Base-by-base conservation (phyloP, 1,140 invertebrate genomes). In the Wasmannia auropunctata region DNA sequence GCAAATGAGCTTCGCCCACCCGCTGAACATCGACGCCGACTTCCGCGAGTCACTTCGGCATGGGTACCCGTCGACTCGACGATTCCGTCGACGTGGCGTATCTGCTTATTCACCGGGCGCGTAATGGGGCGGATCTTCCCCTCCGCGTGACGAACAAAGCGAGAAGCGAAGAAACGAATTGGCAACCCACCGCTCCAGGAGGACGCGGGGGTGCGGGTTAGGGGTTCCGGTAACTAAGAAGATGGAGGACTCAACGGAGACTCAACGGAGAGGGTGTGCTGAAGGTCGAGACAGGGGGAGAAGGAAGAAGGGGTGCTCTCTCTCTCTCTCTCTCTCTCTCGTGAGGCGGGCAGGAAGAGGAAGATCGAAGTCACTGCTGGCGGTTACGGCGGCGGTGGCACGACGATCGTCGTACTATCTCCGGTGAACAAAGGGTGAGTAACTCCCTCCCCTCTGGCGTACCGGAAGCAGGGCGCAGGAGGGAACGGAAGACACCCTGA, bases 331-430 rank as follows among this genome's bases (percentile, higher is more conserved):
- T n/a, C n/a, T 10, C 14, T 54, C 43, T 11, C 10, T 58, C 34
- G 51, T 31, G 11, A 34, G n/a, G 14, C 3, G 28, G n/a, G 40
- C 31, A 7, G 49, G 40, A 31, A 70, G 80, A 46, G 40, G 7
- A 60, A 80, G 56, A 70, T 70, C 62, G 70, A 70, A 87, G 65
- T 84, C 77, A 86, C 46, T 54, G 77, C 60, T 86, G 85, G 87
- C 31, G 88, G 88, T 90, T 87, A 87, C 63, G 62, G 83, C 63
- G 62, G 83, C 74, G 88, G 83, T 70, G 88, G 88, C 74, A 85
- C 65, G 74, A 74, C 80, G 90, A 91, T 89, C 90, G 80, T 77
- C 88, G 87, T 89, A 69, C 90, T 89, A 91, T 91, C 90, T 89
- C 87, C 90, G 90, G 87, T 74, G 87, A 91, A 91, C 87, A 91